Evolutionary conservation across 2,888 invertebrate genomes (phyloP).

Genomic region (Scaptodrosophila latifasciaeformis): DNA sequence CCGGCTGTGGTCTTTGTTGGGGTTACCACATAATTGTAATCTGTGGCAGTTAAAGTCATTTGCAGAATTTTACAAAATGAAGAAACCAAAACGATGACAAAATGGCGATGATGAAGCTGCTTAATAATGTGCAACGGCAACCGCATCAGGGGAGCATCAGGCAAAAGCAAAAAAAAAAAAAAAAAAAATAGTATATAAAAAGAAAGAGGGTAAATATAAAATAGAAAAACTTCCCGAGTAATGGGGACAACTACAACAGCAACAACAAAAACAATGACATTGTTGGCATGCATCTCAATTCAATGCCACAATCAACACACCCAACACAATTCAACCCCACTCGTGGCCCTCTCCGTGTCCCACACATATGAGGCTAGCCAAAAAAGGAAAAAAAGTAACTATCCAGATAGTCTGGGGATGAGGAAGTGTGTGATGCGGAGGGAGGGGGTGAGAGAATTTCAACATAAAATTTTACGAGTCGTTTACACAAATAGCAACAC

Average conservation of each 20-base stretch:
- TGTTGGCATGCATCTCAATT: conserved; percentile 39
- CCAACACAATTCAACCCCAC: conserved; percentile 27
- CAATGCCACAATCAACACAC: too few species aligned
- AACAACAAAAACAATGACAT: conserved; percentile 15
- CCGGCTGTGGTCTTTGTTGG: too few species aligned
- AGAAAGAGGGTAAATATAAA: too few species aligned
- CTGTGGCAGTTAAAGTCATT: conserved; percentile 27
- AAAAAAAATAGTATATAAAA: too few species aligned
- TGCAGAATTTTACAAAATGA: conserved; percentile 10
- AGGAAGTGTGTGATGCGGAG: not conserved
- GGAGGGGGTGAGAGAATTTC: conserved; percentile 28
- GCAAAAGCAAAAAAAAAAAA: not conserved
- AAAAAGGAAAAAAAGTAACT: too few species aligned
- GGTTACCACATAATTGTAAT: conserved; percentile 25
- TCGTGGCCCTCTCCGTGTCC: too few species aligned
- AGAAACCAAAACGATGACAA: not conserved
- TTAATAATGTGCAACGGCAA: conserved; percentile 11
- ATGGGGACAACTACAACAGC: not conserved
- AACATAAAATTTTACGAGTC: conserved; percentile 66
- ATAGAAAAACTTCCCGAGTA: too few species aligned
- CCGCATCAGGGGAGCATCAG: not conserved
- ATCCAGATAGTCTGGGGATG: too few species aligned
- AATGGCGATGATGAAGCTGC: not conserved
- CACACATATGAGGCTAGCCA: too few species aligned
- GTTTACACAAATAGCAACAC: conserved; percentile 68